Evolutionary conservation across 2,797 vertebrate genomes (phyloP).

Genomic region (Sebastes trivittatus): DNA sequence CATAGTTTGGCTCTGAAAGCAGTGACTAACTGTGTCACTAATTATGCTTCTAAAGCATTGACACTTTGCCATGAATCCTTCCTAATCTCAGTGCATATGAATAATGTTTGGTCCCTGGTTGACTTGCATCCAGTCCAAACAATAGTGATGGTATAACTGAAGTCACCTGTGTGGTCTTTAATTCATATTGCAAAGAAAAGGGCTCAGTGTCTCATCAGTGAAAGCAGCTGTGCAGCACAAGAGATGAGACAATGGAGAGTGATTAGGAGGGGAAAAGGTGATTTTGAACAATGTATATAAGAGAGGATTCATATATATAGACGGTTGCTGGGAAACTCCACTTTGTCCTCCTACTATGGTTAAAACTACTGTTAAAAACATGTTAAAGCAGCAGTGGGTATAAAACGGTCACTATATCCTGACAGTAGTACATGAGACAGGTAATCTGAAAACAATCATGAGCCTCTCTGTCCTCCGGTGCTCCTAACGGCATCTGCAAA

Average conservation of each 20-base stretch:
- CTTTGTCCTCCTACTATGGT: background rate
- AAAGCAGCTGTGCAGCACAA: slow-evolving; percentile 1
- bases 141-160: slow-evolving; percentile 1
- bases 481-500: too few species aligned
- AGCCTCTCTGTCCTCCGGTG: too few species aligned
- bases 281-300: background rate
- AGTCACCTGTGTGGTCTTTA: slow-evolving; percentile 12
- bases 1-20: slow-evolving; percentile 25
- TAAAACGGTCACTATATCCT: background rate
- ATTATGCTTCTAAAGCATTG: slow-evolving; percentile 19
- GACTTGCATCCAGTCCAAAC: slow-evolving; percentile 26
- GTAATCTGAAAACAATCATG: too few species aligned
- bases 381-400: background rate
- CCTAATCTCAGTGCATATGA: slow-evolving; percentile 1
- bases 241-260: background rate
- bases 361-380: background rate
- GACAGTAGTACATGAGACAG: background rate
- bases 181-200: background rate
- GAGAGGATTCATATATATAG: background rate
- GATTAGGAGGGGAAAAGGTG: background rate
- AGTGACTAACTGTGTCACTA: background rate
- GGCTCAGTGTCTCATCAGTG: background rate
- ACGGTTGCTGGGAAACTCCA: background rate
- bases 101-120: background rate
- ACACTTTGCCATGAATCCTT: slow-evolving; percentile 6